phyloP scores from a whole-genome alignment of 2,797 vertebrate species.

The Erethizon dorsatum region DNA sequence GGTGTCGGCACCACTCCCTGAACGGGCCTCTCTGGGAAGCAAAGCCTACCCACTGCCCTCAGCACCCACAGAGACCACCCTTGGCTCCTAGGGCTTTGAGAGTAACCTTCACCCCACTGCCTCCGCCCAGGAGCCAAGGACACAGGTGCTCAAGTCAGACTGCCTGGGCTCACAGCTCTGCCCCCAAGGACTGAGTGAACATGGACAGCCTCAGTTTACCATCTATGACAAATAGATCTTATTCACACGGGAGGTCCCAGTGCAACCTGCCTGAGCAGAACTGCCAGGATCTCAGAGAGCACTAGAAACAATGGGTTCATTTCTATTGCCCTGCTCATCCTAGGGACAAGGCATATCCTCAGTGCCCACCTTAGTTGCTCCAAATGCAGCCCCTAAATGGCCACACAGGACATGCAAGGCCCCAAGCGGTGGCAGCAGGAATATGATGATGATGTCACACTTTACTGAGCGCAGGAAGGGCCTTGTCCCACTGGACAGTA shows the following conservation, averaged over 20 bases:
- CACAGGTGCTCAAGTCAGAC: background rate
- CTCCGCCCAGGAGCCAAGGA: background rate
- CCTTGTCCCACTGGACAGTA: background rate
- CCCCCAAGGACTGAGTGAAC: background rate
- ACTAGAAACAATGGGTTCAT: fast-evolving
- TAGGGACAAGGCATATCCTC: background rate
- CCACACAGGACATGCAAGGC: background rate
- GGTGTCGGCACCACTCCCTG: background rate
- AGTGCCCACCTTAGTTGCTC: too few relatives aligned
- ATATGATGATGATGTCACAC: background rate
- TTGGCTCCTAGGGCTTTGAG: background rate
- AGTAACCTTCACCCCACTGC: background rate
- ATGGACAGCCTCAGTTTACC: background rate
- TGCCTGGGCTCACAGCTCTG: background rate
- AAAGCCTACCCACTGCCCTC: background rate
- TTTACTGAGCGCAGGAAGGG: fast-evolving
- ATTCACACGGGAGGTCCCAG: background rate
- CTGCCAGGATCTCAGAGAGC: background rate
- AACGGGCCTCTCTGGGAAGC: background rate
- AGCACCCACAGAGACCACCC: background rate
- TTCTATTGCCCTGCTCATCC: background rate
- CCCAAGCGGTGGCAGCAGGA: fast-evolving
- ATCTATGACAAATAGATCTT: background rate
- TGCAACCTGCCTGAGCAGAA: fast-evolving
- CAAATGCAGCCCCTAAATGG: background rate